Evolutionary conservation across 2,113 vertebrate genomes (phyloP).

Genomic region (Amia ocellicauda): DNA sequence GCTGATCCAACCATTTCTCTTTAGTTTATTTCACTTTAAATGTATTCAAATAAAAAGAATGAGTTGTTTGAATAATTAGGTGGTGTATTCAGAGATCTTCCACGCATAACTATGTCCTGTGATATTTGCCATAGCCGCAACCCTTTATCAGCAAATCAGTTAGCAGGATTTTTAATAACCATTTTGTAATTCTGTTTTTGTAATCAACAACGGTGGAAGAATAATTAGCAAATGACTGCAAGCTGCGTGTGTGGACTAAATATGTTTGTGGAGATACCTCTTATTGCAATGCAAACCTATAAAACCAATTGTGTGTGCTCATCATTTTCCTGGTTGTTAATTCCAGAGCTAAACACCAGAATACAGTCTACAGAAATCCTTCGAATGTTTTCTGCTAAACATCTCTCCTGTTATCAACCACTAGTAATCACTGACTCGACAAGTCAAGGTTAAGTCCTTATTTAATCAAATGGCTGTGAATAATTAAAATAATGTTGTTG

Average conservation of each 20-base stretch:
- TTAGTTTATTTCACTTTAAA: conserved; percentile 13
- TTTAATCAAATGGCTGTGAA: too few species aligned
- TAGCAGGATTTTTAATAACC: conserved; percentile 13
- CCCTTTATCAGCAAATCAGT: not conserved
- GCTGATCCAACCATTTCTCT: conserved; percentile 7
- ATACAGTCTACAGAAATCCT: not conserved
- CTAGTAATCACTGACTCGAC: too few species aligned
- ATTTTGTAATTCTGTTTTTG: conserved; percentile 11
- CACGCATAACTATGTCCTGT: not conserved
- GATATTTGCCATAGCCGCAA: conserved; percentile 1
- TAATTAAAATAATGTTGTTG: too few species aligned
- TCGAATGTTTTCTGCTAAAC: too few species aligned
- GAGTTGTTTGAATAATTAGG: conserved; percentile 7
- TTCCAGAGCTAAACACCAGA: too few species aligned
- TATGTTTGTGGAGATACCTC: not conserved
- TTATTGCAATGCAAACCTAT: not conserved
- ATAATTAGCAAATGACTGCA: conserved; percentile 10
- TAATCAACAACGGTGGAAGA: conserved; percentile 6
- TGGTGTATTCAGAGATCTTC: conserved; percentile 4
- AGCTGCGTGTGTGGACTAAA: not conserved
- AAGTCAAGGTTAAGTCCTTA: too few species aligned
- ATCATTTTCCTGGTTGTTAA: not conserved
- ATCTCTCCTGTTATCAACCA: too few species aligned
- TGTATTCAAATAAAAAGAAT: conserved; percentile 1
- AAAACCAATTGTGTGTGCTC: not conserved